These are phyloP conservation scores for Bombyx huttoni DNA, from an alignment of 2,888 invertebrate genomes.

Conservation along the genomic window DNA sequence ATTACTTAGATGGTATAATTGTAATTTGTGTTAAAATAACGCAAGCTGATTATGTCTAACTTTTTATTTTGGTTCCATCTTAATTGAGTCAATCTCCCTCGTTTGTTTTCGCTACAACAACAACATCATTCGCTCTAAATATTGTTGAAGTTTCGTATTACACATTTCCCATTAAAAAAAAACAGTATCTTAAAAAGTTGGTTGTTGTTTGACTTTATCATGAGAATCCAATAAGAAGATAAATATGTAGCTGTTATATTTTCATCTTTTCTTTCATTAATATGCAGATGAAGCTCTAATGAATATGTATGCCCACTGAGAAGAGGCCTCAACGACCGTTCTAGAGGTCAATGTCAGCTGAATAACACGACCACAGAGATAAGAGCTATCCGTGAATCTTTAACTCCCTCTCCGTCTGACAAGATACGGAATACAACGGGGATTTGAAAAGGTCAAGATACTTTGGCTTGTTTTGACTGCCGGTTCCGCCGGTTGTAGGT, in stretches of 20 bases:
- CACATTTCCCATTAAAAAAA: no score
- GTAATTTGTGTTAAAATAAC: no score
- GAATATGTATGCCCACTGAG: constrained; percentile 48
- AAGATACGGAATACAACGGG: constrained; percentile 17
- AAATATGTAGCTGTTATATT: constrained; percentile 25
- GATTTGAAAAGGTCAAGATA: constrained; percentile 24
- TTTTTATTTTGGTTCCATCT: no score
- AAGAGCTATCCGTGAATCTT: constrained; percentile 24
- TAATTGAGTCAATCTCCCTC: no score
- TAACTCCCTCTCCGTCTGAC: constrained; percentile 24
- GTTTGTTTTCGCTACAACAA: no score
- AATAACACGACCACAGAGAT: constrained; percentile 28
- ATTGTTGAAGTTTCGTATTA: no score
- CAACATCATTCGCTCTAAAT: no score
- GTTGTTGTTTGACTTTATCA: neutral
- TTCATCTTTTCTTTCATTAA: constrained; percentile 36
- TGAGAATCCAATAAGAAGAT: constrained; percentile 13
- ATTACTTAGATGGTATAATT: no score
- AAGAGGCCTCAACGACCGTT: constrained; percentile 45
- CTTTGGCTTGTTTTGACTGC: constrained; percentile 22
- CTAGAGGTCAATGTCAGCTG: constrained; percentile 59
- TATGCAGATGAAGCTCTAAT: constrained; percentile 48
- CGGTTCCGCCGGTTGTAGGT: constrained; percentile 28
- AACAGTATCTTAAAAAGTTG: no score
- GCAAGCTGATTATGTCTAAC: no score